A percentile compares a stretch with the other conserved stretches of the same genome.
These are phyloP conservation scores for Acipenser oxyrinchus DNA, from an alignment of 2,797 vertebrate genomes.

Conservation along the genomic window DNA sequence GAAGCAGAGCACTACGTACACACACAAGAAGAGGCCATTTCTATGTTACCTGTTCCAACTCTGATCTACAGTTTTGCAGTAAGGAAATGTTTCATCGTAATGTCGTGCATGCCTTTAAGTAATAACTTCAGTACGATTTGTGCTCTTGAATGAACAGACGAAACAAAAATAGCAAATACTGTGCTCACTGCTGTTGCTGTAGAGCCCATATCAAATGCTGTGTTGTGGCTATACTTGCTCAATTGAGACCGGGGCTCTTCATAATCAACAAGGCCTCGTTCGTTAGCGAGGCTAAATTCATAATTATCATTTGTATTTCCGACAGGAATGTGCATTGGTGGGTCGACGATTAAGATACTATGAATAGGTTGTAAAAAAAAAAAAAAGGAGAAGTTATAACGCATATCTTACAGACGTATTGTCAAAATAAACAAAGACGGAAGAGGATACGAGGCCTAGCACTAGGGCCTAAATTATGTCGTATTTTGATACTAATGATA, in stretches of 20 bases:
- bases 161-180: no score
- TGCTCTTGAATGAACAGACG: no score
- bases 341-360: background rate
- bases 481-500: slow-evolving; percentile 54
- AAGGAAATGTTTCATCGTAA: no score
- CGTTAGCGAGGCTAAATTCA: slow-evolving; percentile 18
- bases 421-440: slow-evolving; percentile 51
- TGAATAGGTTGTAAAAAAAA: background rate
- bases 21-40: no score
- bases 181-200: background rate
- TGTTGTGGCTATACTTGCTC: slow-evolving; percentile 16
- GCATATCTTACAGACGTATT: slow-evolving; percentile 35
- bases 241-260: slow-evolving; percentile 21
- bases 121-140: no score
- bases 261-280: slow-evolving; percentile 54
- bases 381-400: slow-evolving; percentile 6
- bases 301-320: background rate
- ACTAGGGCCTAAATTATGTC: slow-evolving; percentile 62
- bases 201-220: slow-evolving; percentile 2
- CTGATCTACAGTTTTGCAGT: no score
- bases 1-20: background rate
- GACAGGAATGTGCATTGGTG: no score
- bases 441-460: slow-evolving; percentile 56
- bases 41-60: no score
- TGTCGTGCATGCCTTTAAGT: no score